Conservation (phyloP, 2,113 vertebrate genomes). For the Carassius auratus region DNA sequence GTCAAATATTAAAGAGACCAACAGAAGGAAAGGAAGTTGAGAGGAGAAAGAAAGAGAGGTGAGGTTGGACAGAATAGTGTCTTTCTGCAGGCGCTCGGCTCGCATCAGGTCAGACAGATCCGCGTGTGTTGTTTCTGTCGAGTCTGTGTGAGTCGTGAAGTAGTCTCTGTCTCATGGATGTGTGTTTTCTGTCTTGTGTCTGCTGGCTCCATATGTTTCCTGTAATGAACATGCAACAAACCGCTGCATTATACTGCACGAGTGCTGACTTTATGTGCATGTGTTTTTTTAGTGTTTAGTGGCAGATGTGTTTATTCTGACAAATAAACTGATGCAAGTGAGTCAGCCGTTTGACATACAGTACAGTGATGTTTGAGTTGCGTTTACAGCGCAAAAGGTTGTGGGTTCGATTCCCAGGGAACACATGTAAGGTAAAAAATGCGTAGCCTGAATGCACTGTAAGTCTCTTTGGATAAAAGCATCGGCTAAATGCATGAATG, state of each 20-base stretch:
- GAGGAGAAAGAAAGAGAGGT: no score
- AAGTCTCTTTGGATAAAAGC: no score
- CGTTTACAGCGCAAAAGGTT: no score
- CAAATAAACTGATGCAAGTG: background rate
- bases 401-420: no score
- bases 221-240: slow-evolving; percentile 7
- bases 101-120: background rate
- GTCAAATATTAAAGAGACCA: background rate
- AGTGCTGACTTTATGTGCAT: background rate
- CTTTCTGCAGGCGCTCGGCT: background rate
- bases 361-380: background rate
- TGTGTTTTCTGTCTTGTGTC: slow-evolving; percentile 19
- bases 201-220: slow-evolving; percentile 43
- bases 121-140: background rate
- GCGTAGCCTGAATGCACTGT: no score
- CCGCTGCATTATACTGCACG: background rate
- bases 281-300: background rate
- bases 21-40: background rate
- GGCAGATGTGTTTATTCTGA: background rate
- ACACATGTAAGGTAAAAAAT: no score
- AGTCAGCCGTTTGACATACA: background rate
- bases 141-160: background rate
- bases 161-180: background rate
- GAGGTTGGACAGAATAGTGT: background rate
- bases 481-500: no score